Evolutionary conservation across 2,888 invertebrate species (phyloP).

Genomic region (Pristionchus exspectatus): DNA sequence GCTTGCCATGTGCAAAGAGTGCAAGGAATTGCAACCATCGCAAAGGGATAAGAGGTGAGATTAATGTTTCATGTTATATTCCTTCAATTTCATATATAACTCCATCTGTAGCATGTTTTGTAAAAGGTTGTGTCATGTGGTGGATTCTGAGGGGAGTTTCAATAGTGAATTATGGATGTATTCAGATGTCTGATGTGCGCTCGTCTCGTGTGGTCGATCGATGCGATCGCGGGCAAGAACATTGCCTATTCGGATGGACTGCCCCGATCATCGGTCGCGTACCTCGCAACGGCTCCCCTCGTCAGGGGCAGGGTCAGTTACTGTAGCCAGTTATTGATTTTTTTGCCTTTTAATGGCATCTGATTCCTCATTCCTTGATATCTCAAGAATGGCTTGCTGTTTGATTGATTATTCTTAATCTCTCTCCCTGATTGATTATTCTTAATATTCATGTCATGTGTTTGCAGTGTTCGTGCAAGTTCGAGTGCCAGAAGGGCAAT

Average conservation of each 20-base stretch:
- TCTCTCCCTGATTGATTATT: no score
- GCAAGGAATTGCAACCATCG: neutral
- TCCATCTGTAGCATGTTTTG: neutral
- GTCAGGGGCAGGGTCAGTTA: neutral
- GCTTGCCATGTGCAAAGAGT: neutral
- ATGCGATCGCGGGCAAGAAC: neutral
- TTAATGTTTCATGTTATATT: neutral
- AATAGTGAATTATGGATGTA: neutral
- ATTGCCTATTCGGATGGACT: constrained; percentile 32
- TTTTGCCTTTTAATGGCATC: neutral
- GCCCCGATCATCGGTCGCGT: neutral
- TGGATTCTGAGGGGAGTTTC: neutral
- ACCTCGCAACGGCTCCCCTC: neutral
- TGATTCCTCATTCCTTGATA: neutral
- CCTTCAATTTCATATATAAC: no score
- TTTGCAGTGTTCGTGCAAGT: constrained; percentile 42
- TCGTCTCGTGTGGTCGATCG: neutral
- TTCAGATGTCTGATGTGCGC: constrained; percentile 24
- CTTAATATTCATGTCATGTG: neutral
- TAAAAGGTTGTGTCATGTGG: no score
- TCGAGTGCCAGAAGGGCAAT: neutral
- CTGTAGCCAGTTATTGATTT: neutral
- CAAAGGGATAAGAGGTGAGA: neutral
- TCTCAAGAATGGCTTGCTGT: no score
- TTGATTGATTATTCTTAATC: neutral